Evolutionary conservation across 1,140 invertebrate genomes (phyloP).

Genomic region (Caenorhabditis inopinata): DNA sequence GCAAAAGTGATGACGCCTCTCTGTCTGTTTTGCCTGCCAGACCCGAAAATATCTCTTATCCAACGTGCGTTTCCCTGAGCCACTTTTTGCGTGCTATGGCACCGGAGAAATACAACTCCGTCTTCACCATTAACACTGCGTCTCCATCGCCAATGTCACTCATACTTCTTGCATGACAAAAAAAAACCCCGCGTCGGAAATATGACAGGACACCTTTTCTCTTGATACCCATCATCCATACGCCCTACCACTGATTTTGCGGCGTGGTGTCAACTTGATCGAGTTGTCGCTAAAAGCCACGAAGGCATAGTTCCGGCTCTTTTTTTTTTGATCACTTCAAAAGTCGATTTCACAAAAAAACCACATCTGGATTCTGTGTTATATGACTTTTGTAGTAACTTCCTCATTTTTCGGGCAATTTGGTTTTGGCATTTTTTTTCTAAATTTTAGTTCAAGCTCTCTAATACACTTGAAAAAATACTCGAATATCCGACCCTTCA

Average conservation of each 20-base stretch:
- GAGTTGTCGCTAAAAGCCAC: not conserved
- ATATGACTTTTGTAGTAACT: too few species aligned
- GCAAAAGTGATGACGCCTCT: not conserved
- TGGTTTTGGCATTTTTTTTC: not conserved
- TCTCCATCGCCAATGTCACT: slow-evolving; percentile 21
- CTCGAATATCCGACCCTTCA: not conserved
- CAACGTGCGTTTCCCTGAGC: not conserved
- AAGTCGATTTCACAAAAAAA: too few species aligned
- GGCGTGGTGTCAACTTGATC: slow-evolving; percentile 5
- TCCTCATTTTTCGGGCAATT: not conserved
- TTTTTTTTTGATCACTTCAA: not conserved
- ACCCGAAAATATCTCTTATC: slow-evolving; percentile 10
- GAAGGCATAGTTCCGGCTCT: too few species aligned
- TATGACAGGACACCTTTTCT: slow-evolving; percentile 7
- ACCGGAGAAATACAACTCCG: slow-evolving; percentile 6
- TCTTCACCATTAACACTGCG: not conserved
- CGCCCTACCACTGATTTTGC: not conserved
- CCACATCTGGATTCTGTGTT: too few species aligned
- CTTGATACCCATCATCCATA: not conserved
- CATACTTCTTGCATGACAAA: slow-evolving; percentile 26
- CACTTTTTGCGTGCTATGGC: slow-evolving; percentile 12
- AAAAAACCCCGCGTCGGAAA: not conserved
- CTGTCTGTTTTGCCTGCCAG: not conserved
- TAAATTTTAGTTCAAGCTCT: not conserved
- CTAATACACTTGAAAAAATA: not conserved